Percentiles rank a stretch among this genome's conserved stretches.
These are phyloP conservation scores for Sinopyrophorus schimmeli DNA, from an alignment of 2,888 invertebrate genomes.

Conservation along the genomic window DNA sequence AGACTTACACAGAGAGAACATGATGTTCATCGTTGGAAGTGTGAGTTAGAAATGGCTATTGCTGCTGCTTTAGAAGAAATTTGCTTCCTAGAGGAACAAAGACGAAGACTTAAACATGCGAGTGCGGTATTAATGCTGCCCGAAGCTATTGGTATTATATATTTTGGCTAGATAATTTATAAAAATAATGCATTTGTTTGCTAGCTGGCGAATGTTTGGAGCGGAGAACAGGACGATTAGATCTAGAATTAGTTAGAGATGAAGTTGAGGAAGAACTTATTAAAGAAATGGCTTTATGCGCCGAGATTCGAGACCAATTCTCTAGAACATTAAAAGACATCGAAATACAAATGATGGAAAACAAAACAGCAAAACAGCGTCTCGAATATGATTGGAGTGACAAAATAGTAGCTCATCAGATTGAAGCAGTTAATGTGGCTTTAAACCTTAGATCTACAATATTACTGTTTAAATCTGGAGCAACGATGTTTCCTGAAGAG, in stretches of 20 bases:
- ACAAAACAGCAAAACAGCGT: slow-evolving; percentile 78
- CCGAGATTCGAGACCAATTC: slow-evolving; percentile 67
- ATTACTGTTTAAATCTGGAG: slow-evolving; percentile 79
- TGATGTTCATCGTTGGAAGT: slow-evolving; percentile 75
- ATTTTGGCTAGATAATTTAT: not conserved
- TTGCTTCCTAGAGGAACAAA: slow-evolving; percentile 67
- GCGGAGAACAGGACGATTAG: slow-evolving; percentile 68
- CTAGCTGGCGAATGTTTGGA: slow-evolving; percentile 72
- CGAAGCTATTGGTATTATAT: slow-evolving; percentile 65
- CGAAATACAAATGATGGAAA: slow-evolving; percentile 70
- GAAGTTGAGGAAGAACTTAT: slow-evolving; percentile 76
- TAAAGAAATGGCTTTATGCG: slow-evolving; percentile 72
- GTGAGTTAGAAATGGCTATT: slow-evolving; percentile 71
- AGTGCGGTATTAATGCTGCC: slow-evolving; percentile 69
- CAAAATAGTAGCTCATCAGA: slow-evolving; percentile 77
- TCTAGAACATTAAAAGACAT: slow-evolving; percentile 67
- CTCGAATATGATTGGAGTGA: slow-evolving; percentile 93
- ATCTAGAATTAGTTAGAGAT: slow-evolving; percentile 76
- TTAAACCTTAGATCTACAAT: slow-evolving; percentile 70
- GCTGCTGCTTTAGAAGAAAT: slow-evolving; percentile 72
- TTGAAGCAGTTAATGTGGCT: slow-evolving; percentile 71
- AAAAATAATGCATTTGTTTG: slow-evolving; percentile 7
- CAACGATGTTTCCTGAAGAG: slow-evolving; percentile 77
- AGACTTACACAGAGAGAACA: slow-evolving; percentile 67
- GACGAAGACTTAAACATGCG: slow-evolving; percentile 69